phyloP scores from a whole-genome alignment of 2,888 invertebrate species.

The Cheilosia scutellata region DNA sequence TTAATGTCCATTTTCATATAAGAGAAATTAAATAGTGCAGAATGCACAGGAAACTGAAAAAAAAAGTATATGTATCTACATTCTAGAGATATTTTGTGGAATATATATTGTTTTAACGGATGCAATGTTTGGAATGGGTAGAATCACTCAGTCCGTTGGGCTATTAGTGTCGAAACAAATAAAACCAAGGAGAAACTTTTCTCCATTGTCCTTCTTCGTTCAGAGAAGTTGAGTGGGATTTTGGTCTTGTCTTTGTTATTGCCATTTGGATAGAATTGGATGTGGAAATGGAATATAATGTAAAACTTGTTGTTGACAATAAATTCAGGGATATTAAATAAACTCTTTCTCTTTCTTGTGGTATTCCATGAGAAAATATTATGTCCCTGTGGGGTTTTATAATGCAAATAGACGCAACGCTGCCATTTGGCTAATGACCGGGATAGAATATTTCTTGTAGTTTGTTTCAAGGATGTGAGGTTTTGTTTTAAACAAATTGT shows the following conservation, averaged over 20 bases:
- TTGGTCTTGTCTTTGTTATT: constrained; percentile 16
- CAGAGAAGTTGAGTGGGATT: not conserved
- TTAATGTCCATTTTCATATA: constrained; percentile 56
- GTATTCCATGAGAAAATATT: constrained; percentile 12
- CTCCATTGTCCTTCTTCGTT: constrained; percentile 41
- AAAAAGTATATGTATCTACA: not conserved
- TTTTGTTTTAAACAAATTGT: not conserved
- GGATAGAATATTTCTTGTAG: not conserved
- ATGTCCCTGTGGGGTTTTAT: not conserved
- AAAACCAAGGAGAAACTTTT: constrained; percentile 15
- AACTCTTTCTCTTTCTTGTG: not conserved
- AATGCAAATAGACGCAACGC: constrained; percentile 5
- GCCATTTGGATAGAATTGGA: constrained; percentile 5
- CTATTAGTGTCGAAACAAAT: constrained; percentile 42
- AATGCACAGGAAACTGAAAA: constrained; percentile 35
- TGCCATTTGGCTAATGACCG: not conserved
- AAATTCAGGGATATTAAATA: constrained; percentile 2
- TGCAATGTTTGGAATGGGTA: not conserved
- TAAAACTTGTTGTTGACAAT: constrained; percentile 15
- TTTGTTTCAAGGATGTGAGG: not conserved
- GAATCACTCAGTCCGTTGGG: not conserved
- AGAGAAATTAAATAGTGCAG: not conserved
- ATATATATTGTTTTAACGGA: constrained; percentile 35
- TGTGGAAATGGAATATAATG: not conserved
- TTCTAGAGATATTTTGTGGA: constrained; percentile 19